Evolutionary conservation across 2,113 vertebrate genomes (phyloP), one percentile per base, ranked within the genome.

Genomic region (Leucosticte australis): DNA sequence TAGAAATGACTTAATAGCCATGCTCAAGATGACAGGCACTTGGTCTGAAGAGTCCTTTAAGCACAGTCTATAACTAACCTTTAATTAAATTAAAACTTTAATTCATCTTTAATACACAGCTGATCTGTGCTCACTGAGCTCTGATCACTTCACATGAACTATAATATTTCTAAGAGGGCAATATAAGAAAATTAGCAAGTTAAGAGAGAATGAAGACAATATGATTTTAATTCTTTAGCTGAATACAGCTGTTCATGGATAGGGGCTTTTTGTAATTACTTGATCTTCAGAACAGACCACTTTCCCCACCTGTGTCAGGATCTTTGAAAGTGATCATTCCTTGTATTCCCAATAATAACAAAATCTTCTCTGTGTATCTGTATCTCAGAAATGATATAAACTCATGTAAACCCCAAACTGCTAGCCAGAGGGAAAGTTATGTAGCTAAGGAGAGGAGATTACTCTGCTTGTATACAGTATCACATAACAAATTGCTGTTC

Each of bases 11-110:
- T 91, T 64, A 81, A 69, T 80, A 84, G 57, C 50, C 19, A 22
- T 65, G 56, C 59, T 89, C 35, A 82, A 62, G 79, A 71, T 1
- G 21, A 60, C 60, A 92, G 52, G 37, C 60, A 94, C n/a, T 83
- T 74, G 75, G 17, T 78, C n/a, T 65, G 39, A 23, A 91, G 55
- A 27, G 27, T 82, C 89, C 59, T 81, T 96, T 67, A 53, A 74
- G 52, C 53, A n/a, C 17, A 62, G n/a, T 7, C 31, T 82, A 83
- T 69, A 89, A 86, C 81, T 91, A 83, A 37, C 42, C 35, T 84
- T 85, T 94, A 83, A 88, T 93, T 92, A 86, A 83, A 94, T 90
- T 89, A 83, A 92, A 52, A 59, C 47, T 91, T 93, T 70, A 93
- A 87, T 87, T 94, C 15, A 31, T 83, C 50, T 90, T 83, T 94